Conservation (phyloP, 2,888 invertebrate species). For the Tachina grossa region DNA sequence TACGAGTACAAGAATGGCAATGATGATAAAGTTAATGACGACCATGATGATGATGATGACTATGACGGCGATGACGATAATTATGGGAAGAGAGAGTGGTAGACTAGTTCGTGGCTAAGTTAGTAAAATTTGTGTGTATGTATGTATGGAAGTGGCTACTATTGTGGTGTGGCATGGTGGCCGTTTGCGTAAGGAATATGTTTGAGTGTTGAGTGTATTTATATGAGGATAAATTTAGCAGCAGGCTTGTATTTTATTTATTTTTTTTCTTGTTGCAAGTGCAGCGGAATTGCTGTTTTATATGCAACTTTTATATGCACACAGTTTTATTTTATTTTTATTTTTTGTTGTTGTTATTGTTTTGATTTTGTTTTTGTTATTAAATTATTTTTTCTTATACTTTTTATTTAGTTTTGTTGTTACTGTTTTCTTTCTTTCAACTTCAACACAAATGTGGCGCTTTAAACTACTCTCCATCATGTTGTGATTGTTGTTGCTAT, state of each 20-base stretch:
- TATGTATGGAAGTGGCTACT: neutral
- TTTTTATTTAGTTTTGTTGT: conserved; percentile 48
- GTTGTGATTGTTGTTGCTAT: conserved; percentile 38
- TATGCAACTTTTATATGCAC: conserved; percentile 57
- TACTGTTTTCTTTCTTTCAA: conserved; percentile 45
- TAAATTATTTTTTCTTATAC: neutral
- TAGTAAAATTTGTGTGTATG: conserved; percentile 26
- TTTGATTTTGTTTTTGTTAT: conserved; percentile 39
- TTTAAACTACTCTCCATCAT: conserved; percentile 58
- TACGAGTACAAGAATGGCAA: conserved; percentile 21
- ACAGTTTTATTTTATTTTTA: conserved; percentile 48
- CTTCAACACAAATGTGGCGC: conserved; percentile 59
- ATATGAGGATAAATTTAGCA: conserved; percentile 56
- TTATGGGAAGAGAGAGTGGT: conserved; percentile 66
- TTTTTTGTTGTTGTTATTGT: conserved; percentile 48
- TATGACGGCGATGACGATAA: conserved; percentile 33
- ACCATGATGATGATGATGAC: conserved; percentile 23
- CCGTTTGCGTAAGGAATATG: neutral
- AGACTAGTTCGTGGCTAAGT: conserved; percentile 33
- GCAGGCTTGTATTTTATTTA: conserved; percentile 36
- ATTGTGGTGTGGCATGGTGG: conserved; percentile 40
- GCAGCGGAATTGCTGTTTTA: conserved; percentile 70
- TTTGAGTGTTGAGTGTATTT: conserved; percentile 16
- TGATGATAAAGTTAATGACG: conserved; percentile 15
- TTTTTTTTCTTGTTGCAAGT: conserved; percentile 56